Evolutionary conservation across 2,797 vertebrate species (phyloP), one percentile per base, ranked within the genome.

Genomic region (Threskiornis aethiopicus): DNA sequence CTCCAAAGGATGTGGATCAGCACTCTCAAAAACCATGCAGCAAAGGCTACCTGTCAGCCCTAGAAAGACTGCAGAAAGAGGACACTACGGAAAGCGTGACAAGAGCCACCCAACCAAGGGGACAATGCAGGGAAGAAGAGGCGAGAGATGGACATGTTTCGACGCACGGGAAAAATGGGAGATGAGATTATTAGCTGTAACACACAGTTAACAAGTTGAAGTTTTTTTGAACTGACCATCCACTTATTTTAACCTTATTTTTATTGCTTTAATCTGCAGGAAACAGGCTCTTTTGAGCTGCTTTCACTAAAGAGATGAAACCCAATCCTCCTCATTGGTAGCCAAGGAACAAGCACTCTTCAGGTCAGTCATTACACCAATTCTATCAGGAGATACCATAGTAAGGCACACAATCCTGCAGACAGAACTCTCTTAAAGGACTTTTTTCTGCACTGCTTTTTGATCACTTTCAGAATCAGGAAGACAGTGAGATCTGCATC

Each of bases 81-180:
- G 13, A 91, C 58, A 84, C 44, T 20, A 9, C 1, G 25, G 61
- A 26, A 93, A 65, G 37, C 0, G 0, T n/a, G 65, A 71, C 8
- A 55, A 71, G 24, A 84, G 44, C 21, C 76, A 84, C 14, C 13
- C 47, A 31, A 22, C 39, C 52, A 71, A 71, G 3, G 3, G 11
- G 49, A 39, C 33, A 71, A 13, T 0, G 25, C 29, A 41, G 19
- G 13, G 33, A 71, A 46, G n/a, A 82, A 44, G 41, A 57, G 29
- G 13, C 1, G 2, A 49, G 41, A 77, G 37, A 64, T 0, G 2
- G 9, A 47, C 8, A 1, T 16, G 37, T 31, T 71, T 59, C 4
- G 0, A 88, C 29, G 39, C 28, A 84, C 80, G 22, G 26, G 39
- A 49, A 82, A 89, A 89, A 69, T 4, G 6, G 9, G 4, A 73